Evolutionary conservation across 2,797 vertebrate genomes (phyloP), one percentile per base, ranked within the genome.

Genomic region (Aselliscus stoliczkanus): DNA sequence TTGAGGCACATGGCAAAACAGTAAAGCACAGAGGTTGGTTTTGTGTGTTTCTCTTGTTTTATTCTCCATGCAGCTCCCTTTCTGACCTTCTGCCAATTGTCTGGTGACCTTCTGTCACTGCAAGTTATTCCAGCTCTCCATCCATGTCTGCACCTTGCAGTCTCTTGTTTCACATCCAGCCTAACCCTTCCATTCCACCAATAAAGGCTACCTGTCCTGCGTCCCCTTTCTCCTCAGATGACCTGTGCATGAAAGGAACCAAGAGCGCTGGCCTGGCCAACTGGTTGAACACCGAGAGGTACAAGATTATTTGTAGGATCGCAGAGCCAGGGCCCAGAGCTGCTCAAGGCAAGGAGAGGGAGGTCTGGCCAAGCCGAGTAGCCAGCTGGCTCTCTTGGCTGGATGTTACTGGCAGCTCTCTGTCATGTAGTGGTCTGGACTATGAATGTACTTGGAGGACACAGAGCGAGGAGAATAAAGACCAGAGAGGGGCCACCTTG

Each of bases 371-470:
- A 80, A 90, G 95, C 17, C 29, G 90, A 72, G 67, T 76, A 89
- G 94, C 96, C 97, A 97, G 96, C 97, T 97, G 97, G 96, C 85
- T 97, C 85, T 96, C 81, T 95, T 94, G 95, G 94, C 97, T 76
- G 21, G 25, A 15, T 29, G 25, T 94, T 65, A 42, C 92, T 7
- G 2, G 87, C 90, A 92, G 62, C 90, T 81, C 44, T 88, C 72
- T 9, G 27, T 73, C 92, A 37, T 31, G 31, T 14, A n/a, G 20
- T 60, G 85, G 69, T 85, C 73, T 86, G 90, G 47, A 76, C 62
- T 60, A 90, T 10, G 44, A 88, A 44, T 62, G 65, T 25, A 50
- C 50, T 88, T 75, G 31, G 69, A 76, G 88, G 92, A 62, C 64
- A 67, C 11, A 42, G 29, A 62, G 44, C 39, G 23, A 81, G 67